These are phyloP conservation scores for Oxyura jamaicensis DNA, from an alignment of 2,113 vertebrate genomes.

Conservation along the genomic window DNA sequence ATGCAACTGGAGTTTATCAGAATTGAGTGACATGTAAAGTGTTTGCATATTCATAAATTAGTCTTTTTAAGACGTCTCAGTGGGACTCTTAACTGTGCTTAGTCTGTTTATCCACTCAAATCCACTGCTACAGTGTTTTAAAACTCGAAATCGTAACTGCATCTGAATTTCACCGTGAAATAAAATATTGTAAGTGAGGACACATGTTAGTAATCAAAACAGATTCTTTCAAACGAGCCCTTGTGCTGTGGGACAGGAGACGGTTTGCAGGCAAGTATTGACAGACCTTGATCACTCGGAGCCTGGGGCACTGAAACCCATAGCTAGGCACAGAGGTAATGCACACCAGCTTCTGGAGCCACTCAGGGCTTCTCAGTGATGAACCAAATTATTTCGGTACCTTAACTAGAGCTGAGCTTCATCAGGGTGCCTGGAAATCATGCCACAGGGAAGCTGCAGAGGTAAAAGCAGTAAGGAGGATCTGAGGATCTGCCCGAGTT, in stretches of 20 bases:
- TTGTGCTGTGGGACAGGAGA: background rate
- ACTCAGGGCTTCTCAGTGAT: accelerated
- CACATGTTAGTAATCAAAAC: constrained; percentile 54
- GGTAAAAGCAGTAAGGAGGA: background rate
- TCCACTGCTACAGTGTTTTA: constrained; percentile 22
- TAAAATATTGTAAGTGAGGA: constrained; percentile 51
- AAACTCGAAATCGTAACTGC: constrained; percentile 31
- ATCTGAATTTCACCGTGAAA: constrained; percentile 61
- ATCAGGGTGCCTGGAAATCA: background rate
- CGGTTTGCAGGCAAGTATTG: constrained; percentile 20
- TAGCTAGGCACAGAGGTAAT: background rate
- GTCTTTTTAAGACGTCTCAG: constrained; percentile 43
- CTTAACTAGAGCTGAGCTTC: background rate
- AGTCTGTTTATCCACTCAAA: constrained; percentile 50
- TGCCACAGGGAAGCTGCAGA: background rate
- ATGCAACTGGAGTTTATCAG: constrained; percentile 13
- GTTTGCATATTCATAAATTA: constrained; percentile 48
- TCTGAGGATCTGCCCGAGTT: background rate
- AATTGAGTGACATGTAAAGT: constrained; percentile 2
- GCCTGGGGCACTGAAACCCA: background rate
- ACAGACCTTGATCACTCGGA: constrained; percentile 4
- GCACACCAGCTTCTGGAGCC: background rate
- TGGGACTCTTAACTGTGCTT: constrained; percentile 40
- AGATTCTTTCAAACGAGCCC: constrained; percentile 6
- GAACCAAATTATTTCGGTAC: background rate